Evolutionary conservation across 1,140 invertebrate species (phyloP).

Genomic region (Bombus confusus): DNA sequence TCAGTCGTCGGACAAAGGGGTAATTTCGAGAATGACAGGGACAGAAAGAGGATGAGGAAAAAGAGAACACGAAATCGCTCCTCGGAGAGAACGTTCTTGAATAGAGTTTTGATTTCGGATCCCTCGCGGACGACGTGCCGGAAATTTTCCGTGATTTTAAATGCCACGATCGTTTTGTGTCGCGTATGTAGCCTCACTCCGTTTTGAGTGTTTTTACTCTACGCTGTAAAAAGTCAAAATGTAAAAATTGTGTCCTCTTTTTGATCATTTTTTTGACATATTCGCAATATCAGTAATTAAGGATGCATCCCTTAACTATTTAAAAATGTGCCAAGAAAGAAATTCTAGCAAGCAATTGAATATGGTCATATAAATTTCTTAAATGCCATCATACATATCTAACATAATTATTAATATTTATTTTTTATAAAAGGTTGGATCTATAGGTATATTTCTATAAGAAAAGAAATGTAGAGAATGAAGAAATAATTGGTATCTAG

Average conservation of each 20-base stretch:
- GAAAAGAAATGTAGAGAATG: neutral
- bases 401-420: too few relatives aligned
- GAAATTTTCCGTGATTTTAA: conserved; percentile 13
- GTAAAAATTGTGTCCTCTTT: neutral
- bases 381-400: too few relatives aligned
- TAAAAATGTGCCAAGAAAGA: too few relatives aligned
- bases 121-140: neutral
- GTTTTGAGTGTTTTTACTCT: neutral
- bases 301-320: too few relatives aligned
- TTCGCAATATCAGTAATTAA: too few relatives aligned
- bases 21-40: conserved; percentile 26
- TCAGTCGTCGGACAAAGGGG: conserved; percentile 43
- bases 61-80: conserved; percentile 25
- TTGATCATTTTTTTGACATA: neutral
- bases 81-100: conserved; percentile 34
- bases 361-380: too few relatives aligned
- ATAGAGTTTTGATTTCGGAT: conserved; percentile 60
- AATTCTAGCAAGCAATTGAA: too few relatives aligned
- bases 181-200: too few relatives aligned
- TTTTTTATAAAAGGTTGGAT: neutral
- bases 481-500: neutral
- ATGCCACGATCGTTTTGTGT: neutral
- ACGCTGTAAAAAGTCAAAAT: neutral
- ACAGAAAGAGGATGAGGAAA: neutral
- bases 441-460: too few relatives aligned